Evolutionary conservation across 2,113 vertebrate genomes (phyloP).

Genomic region (Tetrao urogallus): DNA sequence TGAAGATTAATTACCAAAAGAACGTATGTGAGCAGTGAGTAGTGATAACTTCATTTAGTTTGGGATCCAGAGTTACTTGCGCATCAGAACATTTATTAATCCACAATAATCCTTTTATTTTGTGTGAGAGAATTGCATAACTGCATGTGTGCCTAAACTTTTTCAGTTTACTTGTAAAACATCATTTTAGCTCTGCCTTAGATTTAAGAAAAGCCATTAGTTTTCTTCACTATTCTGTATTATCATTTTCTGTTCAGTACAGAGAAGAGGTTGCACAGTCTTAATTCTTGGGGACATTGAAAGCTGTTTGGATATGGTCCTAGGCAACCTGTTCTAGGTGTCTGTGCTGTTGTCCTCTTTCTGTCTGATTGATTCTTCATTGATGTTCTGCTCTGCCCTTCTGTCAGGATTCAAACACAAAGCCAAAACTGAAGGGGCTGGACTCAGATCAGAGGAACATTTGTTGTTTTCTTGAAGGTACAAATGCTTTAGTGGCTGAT

Average conservation of each 20-base stretch:
- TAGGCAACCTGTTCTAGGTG: neutral
- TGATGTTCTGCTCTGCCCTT: neutral
- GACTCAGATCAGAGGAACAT: neutral
- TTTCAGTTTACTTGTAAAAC: neutral
- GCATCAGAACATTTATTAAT: neutral
- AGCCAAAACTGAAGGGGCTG: neutral
- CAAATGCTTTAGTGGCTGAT: neutral
- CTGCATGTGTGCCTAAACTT: neutral
- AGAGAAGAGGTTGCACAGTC: neutral
- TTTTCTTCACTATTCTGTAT: neutral
- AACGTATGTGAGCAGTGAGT: neutral
- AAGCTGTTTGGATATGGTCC: neutral
- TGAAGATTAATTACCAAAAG: neutral
- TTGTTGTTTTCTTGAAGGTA: neutral
- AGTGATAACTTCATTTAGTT: neutral
- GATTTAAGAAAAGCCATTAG: neutral
- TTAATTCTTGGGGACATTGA: neutral
- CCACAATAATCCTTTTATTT: neutral
- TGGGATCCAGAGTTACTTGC: neutral
- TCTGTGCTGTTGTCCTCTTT: neutral
- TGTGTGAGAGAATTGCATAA: neutral
- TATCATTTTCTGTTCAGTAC: neutral
- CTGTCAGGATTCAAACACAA: neutral
- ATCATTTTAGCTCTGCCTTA: neutral
- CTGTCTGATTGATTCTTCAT: neutral